These are phyloP conservation scores for Aspidiotus rigidus DNA, from an alignment of 2,888 invertebrate genomes.

Conservation along the genomic window DNA sequence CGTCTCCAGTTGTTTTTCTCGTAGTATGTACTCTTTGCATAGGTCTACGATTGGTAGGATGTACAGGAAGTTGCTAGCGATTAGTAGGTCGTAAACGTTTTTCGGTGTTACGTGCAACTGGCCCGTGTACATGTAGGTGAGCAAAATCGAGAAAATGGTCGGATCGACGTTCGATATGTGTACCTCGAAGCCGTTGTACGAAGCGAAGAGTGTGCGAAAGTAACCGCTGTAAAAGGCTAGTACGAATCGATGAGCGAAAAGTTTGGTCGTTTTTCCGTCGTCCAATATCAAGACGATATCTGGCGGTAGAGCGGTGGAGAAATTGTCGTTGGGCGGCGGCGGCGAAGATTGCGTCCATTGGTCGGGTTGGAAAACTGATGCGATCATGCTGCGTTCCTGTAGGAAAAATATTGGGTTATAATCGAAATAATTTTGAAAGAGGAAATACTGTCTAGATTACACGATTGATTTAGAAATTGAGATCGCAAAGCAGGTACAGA, in stretches of 20 bases:
- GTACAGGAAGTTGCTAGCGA: conserved; percentile 62
- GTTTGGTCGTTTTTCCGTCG: conserved; percentile 10
- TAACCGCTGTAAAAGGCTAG: conserved; percentile 62
- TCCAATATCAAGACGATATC: too few relatives aligned
- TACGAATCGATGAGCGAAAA: conserved; percentile 58
- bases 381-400: too few relatives aligned
- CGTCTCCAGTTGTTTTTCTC: conserved; percentile 38
- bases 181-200: conserved; percentile 40
- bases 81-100: conserved; percentile 61
- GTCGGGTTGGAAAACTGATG: too few relatives aligned
- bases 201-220: conserved; percentile 54
- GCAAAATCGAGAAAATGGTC: conserved; percentile 53
- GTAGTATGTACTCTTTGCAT: conserved; percentile 52
- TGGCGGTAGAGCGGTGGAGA: too few relatives aligned
- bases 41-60: conserved; percentile 64
- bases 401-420: too few relatives aligned
- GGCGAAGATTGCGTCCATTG: too few relatives aligned
- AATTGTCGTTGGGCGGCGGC: too few relatives aligned
- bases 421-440: too few relatives aligned
- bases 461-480: too few relatives aligned
- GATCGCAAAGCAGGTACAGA: too few relatives aligned
- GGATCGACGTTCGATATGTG: conserved; percentile 39
- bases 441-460: too few relatives aligned
- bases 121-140: conserved; percentile 68
- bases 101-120: conserved; percentile 57